phyloP scores from a whole-genome alignment of 2,888 invertebrate species.

The Latrodectus hesperus region DNA sequence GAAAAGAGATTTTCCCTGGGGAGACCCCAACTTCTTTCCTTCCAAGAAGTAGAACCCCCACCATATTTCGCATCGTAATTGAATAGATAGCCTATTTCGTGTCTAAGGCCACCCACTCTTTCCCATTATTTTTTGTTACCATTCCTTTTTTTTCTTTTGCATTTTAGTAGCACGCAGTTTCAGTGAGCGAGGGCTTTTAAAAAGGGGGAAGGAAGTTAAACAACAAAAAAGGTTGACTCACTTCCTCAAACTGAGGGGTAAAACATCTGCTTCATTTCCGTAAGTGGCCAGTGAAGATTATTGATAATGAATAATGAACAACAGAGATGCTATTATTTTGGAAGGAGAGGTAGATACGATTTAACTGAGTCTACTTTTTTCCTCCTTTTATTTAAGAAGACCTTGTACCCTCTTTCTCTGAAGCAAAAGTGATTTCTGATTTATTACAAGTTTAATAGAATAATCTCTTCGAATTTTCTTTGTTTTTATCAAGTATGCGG shows the following conservation, averaged over 20 bases:
- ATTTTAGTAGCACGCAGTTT: constrained; percentile 19
- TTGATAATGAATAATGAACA: constrained; percentile 69
- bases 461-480: constrained; percentile 38
- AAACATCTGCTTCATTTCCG: constrained; percentile 67
- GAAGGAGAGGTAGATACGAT: constrained; percentile 37
- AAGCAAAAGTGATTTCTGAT: constrained; percentile 67
- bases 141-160: constrained; percentile 5
- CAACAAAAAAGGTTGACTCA: constrained; percentile 18
- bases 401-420: constrained; percentile 22
- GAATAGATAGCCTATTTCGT: constrained; percentile 65
- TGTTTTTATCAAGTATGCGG: constrained; percentile 40
- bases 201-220: constrained; percentile 43
- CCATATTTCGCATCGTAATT: constrained; percentile 54
- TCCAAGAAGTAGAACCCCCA: constrained; percentile 37
- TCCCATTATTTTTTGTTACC: constrained; percentile 1
- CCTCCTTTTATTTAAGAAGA: constrained; percentile 46
- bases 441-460: constrained; percentile 68
- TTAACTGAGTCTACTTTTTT: constrained; percentile 37
- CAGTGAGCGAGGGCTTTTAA: constrained; percentile 32
- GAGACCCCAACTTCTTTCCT: constrained; percentile 25
- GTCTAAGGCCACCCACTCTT: constrained; percentile 29
- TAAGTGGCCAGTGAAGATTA: constrained; percentile 67
- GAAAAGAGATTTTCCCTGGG: constrained; percentile 54
- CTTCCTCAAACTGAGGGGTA: constrained; percentile 20
- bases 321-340: constrained; percentile 65